phyloP scores from a whole-genome alignment of 2,888 invertebrate genomes.

The Volucella inflata region DNA sequence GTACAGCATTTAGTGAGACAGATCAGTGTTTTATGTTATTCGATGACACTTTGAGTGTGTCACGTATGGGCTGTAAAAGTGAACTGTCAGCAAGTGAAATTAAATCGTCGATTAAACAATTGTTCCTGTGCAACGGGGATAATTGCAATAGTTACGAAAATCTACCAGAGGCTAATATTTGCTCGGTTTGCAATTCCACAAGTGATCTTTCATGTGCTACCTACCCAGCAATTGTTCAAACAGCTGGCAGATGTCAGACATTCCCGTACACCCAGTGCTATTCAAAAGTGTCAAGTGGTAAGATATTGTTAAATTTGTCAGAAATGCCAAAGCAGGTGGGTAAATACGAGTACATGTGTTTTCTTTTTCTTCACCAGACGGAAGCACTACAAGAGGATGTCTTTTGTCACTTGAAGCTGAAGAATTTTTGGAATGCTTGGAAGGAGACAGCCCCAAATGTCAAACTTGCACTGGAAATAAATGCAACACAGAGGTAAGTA shows the following conservation, averaged over 20 bases:
- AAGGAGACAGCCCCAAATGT: slow-evolving; percentile 63
- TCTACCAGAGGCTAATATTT: slow-evolving; percentile 71
- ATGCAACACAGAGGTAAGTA: slow-evolving; percentile 71
- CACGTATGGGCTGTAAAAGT: slow-evolving; percentile 77
- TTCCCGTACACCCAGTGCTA: slow-evolving; percentile 77
- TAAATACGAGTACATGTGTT: neutral
- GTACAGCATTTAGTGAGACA: slow-evolving; percentile 63
- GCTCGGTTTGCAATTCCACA: slow-evolving; percentile 76
- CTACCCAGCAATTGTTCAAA: slow-evolving; percentile 30
- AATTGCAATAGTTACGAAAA: slow-evolving; percentile 76
- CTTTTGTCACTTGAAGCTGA: slow-evolving; percentile 59
- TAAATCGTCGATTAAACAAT: slow-evolving; percentile 62
- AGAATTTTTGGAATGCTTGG: slow-evolving; percentile 69
- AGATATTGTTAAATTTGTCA: neutral
- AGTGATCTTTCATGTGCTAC: slow-evolving; percentile 74
- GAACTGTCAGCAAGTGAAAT: slow-evolving; percentile 56
- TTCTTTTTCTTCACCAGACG: slow-evolving; percentile 62
- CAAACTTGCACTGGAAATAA: slow-evolving; percentile 67
- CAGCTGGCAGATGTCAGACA: slow-evolving; percentile 52
- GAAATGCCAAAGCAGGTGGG: neutral
- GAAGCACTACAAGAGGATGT: slow-evolving; percentile 77
- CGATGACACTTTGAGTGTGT: slow-evolving; percentile 68
- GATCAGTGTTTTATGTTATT: slow-evolving; percentile 78
- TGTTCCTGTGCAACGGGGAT: slow-evolving; percentile 76
- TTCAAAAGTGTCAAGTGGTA: slow-evolving; percentile 74